Percentiles rank a stretch among this genome's conserved stretches.
These are phyloP conservation scores for Napeogenes inachia DNA, from an alignment of 2,888 invertebrate species.

Conservation along the genomic window DNA sequence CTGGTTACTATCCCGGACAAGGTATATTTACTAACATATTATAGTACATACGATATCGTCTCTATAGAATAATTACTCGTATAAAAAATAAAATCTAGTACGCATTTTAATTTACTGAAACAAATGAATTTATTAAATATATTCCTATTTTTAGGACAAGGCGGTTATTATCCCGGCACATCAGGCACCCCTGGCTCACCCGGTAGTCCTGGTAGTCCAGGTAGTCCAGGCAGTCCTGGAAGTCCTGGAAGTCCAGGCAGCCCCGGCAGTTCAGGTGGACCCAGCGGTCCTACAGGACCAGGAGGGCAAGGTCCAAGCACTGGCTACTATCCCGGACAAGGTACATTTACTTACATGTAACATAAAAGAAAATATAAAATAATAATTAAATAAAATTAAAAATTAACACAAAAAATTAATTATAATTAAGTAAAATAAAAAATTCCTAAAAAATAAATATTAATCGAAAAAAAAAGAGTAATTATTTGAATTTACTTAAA, in stretches of 20 bases:
- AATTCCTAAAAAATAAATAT: too few species aligned
- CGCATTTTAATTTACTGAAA: too few species aligned
- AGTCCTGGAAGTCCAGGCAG: slow-evolving; percentile 28
- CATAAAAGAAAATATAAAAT: too few species aligned
- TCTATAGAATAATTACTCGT: too few species aligned
- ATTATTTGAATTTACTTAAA: too few species aligned
- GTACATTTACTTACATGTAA: slow-evolving; percentile 29
- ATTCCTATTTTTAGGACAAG: slow-evolving; percentile 9
- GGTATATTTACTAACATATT: neutral
- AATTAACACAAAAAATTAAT: too few species aligned
- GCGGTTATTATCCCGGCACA: slow-evolving; percentile 56
- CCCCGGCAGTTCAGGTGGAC: slow-evolving; percentile 31
- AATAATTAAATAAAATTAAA: too few species aligned
- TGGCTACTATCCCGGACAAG: slow-evolving; percentile 36
- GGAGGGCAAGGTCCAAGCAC: slow-evolving; percentile 33
- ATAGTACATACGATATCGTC: too few species aligned
- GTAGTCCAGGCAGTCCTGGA: slow-evolving; percentile 12
- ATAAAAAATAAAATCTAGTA: neutral
- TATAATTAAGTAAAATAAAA: too few species aligned
- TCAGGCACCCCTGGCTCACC: slow-evolving; percentile 23
- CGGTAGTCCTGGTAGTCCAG: slow-evolving; percentile 32
- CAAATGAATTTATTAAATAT: neutral
- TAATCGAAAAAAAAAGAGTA: too few species aligned
- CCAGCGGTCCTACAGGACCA: slow-evolving; percentile 40
- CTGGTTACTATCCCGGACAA: slow-evolving; percentile 19